A percentile compares a stretch with the other conserved stretches of the same genome.
Conservation (phyloP, 1,140 invertebrate species). For the Sycophaga agraensis region DNA sequence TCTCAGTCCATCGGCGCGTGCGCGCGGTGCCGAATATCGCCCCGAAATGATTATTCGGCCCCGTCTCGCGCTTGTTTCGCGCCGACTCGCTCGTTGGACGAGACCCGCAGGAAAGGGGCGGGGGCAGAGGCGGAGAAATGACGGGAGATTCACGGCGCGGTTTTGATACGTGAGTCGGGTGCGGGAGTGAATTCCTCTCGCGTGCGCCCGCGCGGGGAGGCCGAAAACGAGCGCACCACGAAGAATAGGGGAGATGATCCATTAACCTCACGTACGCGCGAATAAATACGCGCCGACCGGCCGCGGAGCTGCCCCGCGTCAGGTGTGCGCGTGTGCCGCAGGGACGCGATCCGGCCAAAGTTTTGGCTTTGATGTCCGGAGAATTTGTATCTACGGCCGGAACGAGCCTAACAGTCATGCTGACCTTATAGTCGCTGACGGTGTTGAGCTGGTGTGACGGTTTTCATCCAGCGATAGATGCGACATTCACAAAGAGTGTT, state of each 20-base stretch:
- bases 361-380: neutral
- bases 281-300: constrained; percentile 6
- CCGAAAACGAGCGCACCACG: neutral
- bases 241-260: neutral
- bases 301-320: no score
- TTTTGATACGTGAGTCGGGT: constrained; percentile 17
- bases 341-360: neutral
- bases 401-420: no score
- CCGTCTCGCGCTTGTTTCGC: no score
- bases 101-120: neutral
- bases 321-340: neutral
- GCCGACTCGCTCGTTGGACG: no score
- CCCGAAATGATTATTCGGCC: no score
- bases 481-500: no score
- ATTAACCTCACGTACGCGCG: constrained; percentile 13
- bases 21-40: no score
- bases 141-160: neutral
- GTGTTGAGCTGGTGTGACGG: no score
- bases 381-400: neutral
- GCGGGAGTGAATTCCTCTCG: constrained; percentile 1
- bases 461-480: no score
- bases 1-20: no score
- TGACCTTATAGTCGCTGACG: no score
- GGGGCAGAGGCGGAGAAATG: neutral
- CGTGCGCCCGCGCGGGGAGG: neutral